These are phyloP conservation scores for Neuroterus valhalla DNA, from an alignment of 1,140 invertebrate genomes.

Conservation along the genomic window DNA sequence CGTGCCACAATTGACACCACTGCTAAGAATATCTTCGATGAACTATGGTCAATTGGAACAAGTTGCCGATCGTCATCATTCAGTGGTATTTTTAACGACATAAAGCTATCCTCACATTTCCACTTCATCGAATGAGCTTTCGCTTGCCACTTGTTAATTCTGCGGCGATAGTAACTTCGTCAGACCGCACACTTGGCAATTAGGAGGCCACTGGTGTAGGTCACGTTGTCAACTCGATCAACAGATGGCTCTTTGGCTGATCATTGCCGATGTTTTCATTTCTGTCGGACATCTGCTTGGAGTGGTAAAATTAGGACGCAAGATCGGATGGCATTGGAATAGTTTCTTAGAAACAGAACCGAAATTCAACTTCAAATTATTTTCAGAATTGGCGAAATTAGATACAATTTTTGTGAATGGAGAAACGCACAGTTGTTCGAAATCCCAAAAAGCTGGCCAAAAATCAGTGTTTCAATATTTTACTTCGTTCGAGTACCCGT, in stretches of 20 bases:
- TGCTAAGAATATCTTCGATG: slow-evolving; percentile 62
- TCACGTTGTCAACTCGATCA: not conserved
- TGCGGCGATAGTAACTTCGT: not conserved
- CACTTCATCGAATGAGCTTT: slow-evolving; percentile 47
- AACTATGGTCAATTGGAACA: slow-evolving; percentile 67
- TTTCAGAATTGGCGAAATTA: too few relatives aligned
- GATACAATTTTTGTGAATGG: too few relatives aligned
- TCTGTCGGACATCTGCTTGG: not conserved
- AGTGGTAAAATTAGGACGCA: not conserved
- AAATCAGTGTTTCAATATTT: too few relatives aligned
- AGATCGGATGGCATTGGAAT: not conserved
- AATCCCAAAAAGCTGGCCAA: too few relatives aligned
- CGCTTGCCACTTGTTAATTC: slow-evolving; percentile 4
- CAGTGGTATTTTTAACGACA: slow-evolving; percentile 52
- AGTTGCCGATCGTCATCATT: slow-evolving; percentile 61
- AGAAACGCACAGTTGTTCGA: too few relatives aligned
- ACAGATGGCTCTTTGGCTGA: not conserved
- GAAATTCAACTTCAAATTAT: not conserved
- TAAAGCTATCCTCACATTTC: slow-evolving; percentile 53
- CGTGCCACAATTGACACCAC: slow-evolving; percentile 70
- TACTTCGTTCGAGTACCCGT: too few relatives aligned
- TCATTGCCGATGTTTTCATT: not conserved
- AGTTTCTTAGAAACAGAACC: not conserved
- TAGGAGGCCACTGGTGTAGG: not conserved
- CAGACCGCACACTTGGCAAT: slow-evolving; percentile 21